A percentile compares a stretch with the other conserved stretches of the same genome.
Conservation (phyloP, 53 echinoderm and acorn worm genomes). For the Temnopleurus reevesii region DNA sequence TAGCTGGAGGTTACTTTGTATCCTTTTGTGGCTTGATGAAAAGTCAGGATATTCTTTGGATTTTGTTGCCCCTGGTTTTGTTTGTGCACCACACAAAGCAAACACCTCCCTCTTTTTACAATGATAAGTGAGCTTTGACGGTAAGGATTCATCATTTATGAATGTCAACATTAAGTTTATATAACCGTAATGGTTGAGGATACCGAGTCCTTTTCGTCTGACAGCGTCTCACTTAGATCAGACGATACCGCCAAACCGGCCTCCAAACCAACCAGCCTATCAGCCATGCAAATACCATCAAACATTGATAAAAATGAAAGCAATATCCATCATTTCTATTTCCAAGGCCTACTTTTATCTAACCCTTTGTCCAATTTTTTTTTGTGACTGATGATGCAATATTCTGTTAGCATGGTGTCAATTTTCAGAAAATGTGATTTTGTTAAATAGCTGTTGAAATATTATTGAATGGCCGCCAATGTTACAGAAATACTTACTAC, state of each 20-base stretch:
- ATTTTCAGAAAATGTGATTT: not conserved
- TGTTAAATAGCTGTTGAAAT: too few relatives aligned
- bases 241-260: not conserved
- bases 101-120: not conserved
- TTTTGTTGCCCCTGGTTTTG: not conserved
- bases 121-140: not conserved
- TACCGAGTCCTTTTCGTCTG: not conserved
- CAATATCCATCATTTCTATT: not conserved
- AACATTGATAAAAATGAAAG: conserved; percentile 17
- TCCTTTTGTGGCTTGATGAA: not conserved
- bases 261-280: not conserved
- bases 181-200: not conserved
- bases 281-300: not conserved
- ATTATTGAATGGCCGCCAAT: too few relatives aligned
- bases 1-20: not conserved
- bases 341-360: not conserved
- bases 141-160: conserved; percentile 8
- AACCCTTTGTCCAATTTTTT: not conserved
- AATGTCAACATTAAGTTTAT: not conserved
- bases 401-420: not conserved
- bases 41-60: conserved; percentile 2
- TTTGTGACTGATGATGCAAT: not conserved
- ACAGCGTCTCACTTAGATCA: not conserved
- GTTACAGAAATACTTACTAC: too few relatives aligned
- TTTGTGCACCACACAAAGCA: conserved; percentile 9